These are phyloP conservation scores for Chinchilla lanigera DNA, from an alignment of 2,113 vertebrate genomes.

Conservation along the genomic window DNA sequence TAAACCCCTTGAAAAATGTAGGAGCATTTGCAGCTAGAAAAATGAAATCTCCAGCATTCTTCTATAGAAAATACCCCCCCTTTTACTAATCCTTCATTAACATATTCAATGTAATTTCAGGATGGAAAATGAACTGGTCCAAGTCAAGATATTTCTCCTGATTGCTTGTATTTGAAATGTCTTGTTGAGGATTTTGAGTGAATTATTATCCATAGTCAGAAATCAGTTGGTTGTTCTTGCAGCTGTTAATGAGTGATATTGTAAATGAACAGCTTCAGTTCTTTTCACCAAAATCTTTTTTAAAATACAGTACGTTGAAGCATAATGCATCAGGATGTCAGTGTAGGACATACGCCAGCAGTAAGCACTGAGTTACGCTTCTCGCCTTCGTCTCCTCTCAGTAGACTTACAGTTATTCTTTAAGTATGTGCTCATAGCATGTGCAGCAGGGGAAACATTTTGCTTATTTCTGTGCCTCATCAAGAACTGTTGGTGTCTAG, in stretches of 20 bases:
- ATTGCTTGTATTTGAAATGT: constrained; percentile 80
- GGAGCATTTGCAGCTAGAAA: constrained; percentile 48
- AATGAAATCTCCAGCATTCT: constrained; percentile 53
- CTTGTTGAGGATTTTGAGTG: constrained; percentile 82
- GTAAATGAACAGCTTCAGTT: constrained; percentile 57
- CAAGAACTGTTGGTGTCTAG: neutral
- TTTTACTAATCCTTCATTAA: constrained; percentile 74
- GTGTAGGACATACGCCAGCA: neutral
- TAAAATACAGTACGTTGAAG: constrained; percentile 43
- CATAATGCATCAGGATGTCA: neutral
- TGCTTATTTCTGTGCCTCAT: neutral
- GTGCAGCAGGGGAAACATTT: neutral
- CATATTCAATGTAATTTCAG: constrained; percentile 79
- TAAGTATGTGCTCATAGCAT: rapidly evolving
- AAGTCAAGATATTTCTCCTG: constrained; percentile 78
- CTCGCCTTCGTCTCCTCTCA: constrained; percentile 42
- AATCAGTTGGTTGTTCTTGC: constrained; percentile 63
- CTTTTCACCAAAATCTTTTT: constrained; percentile 31
- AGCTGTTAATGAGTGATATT: constrained; percentile 69
- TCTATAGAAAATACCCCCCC: neutral
- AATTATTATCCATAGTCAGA: constrained; percentile 80
- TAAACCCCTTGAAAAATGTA: constrained; percentile 9
- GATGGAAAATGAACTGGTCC: constrained; percentile 82
- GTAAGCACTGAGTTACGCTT: neutral
- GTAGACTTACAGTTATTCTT: neutral